Percentiles rank a stretch among this genome's conserved stretches.
These are phyloP conservation scores for Acromyrmex echinatior DNA, from an alignment of 1,140 invertebrate species.

Conservation along the genomic window DNA sequence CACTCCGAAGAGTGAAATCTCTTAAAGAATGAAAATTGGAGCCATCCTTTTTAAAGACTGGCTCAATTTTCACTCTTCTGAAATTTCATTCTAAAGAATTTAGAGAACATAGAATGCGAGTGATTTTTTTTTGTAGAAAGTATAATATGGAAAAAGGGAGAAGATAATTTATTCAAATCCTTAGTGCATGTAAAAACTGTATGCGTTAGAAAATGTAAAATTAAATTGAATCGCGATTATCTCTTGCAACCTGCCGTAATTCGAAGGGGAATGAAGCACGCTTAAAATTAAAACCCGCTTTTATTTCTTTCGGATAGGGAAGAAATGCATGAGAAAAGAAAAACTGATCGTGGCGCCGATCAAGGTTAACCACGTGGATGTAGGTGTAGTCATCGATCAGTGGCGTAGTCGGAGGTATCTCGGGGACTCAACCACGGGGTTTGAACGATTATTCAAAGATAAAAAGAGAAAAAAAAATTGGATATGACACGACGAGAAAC, in stretches of 20 bases:
- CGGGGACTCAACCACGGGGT: constrained; percentile 43
- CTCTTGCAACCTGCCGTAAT: neutral
- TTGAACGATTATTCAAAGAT: constrained; percentile 22
- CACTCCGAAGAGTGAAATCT: too few species aligned
- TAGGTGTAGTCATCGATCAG: constrained; percentile 57
- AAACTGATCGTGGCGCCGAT: constrained; percentile 67
- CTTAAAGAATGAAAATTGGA: too few species aligned
- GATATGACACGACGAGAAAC: neutral
- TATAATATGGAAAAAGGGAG: too few species aligned
- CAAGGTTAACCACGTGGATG: constrained; percentile 72
- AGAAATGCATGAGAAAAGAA: constrained; percentile 47
- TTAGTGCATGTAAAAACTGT: neutral
- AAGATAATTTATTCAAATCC: neutral
- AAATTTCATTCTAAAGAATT: too few species aligned
- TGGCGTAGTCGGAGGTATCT: constrained; percentile 56
- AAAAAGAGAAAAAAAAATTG: neutral
- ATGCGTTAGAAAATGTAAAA: neutral
- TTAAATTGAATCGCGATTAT: neutral
- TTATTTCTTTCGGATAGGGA: neutral
- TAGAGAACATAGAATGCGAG: too few species aligned
- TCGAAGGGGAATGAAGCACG: neutral
- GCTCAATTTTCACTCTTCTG: too few species aligned
- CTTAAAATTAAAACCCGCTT: neutral
- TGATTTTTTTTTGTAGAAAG: neutral
- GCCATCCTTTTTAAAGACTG: too few species aligned